phyloP scores from a whole-genome alignment of 2,888 invertebrate genomes.

The Autographa pulchrina region DNA sequence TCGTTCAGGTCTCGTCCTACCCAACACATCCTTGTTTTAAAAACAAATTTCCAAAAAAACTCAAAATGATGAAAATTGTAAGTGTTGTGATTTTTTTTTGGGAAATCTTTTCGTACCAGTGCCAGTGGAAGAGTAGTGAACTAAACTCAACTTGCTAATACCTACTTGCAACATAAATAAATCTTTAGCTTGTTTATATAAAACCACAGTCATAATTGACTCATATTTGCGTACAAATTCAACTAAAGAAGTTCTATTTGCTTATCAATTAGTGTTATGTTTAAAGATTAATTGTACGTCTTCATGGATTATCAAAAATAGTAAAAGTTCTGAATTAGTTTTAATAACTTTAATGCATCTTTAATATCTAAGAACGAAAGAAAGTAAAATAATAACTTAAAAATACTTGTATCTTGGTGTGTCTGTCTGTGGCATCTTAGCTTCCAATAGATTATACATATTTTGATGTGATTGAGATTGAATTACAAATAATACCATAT shows the following conservation, averaged over 20 bases:
- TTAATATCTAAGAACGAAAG: too few relatives aligned
- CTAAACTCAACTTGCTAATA: neutral
- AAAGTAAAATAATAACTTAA: too few relatives aligned
- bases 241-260: neutral
- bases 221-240: neutral
- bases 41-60: conserved; percentile 50
- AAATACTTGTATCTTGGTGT: too few relatives aligned
- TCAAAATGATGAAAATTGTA: conserved; percentile 83
- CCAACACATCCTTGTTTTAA: conserved; percentile 67
- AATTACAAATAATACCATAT: too few relatives aligned
- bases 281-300: neutral
- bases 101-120: neutral
- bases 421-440: too few relatives aligned
- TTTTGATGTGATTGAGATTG: too few relatives aligned
- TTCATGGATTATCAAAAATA: neutral
- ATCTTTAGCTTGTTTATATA: neutral
- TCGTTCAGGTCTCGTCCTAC: conserved; percentile 78
- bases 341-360: neutral
- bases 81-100: conserved; percentile 61
- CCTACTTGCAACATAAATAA: neutral
- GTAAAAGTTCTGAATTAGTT: neutral
- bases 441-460: too few relatives aligned
- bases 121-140: neutral
- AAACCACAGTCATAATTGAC: neutral
- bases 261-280: neutral